These are phyloP conservation scores for Macrophya annulata DNA, from an alignment of 2,888 invertebrate species.

Conservation along the genomic window DNA sequence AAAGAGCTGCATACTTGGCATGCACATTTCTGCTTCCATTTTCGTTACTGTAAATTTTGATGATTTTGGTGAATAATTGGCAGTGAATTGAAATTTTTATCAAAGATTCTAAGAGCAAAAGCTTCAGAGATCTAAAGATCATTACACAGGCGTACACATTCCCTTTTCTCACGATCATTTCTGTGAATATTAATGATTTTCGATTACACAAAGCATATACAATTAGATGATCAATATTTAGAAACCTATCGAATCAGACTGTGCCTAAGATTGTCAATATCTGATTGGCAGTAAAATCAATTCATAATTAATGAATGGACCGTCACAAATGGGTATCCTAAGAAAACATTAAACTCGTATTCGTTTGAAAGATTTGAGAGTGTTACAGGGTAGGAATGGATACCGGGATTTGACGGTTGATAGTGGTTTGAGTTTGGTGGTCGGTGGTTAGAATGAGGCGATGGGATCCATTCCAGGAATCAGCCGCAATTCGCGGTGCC, in stretches of 20 bases:
- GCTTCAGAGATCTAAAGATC: not conserved
- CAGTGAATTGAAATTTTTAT: not conserved
- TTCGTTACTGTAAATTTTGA: not conserved
- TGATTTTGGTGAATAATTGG: not conserved
- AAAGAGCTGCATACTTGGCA: not conserved
- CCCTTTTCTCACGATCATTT: not conserved
- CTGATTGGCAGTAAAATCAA: not conserved
- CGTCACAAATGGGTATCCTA: not conserved
- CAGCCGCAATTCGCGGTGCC: conserved; percentile 68
- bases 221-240: not conserved
- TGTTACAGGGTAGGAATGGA: not conserved
- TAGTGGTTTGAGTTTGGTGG: conserved; percentile 20
- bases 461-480: conserved; percentile 65
- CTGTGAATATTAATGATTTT: not conserved
- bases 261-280: not conserved
- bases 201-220: not conserved
- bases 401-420: conserved; percentile 4
- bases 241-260: not conserved
- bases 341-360: not conserved
- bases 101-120: not conserved
- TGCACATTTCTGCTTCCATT: not conserved
- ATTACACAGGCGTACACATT: not conserved
- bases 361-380: not conserved
- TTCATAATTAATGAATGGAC: not conserved
- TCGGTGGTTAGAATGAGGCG: conserved; percentile 34